Base-by-base conservation (phyloP, 2,888 invertebrate genomes). In the Parascotia fuliginaria region DNA sequence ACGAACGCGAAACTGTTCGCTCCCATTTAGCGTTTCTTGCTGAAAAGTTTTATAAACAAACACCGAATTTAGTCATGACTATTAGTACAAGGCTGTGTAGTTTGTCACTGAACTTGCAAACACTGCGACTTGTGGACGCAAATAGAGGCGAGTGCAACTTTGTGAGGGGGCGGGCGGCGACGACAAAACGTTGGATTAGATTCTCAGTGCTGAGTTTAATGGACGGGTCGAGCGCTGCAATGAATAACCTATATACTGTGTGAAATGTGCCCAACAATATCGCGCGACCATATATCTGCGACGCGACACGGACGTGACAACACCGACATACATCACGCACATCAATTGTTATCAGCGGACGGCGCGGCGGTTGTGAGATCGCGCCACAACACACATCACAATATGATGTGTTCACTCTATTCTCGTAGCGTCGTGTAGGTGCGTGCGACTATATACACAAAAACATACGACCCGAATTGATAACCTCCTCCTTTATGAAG, bases 151-250 rank as follows among this genome's bases (percentile, higher is more conserved):
- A 36, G 9, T 5, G 11, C n/a, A 12, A 19, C 19, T 11, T n/a
- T 9, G 34, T 1, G 28, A 12, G 24, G 24, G 1, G 24, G 24
- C 24, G 24, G 7, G 24, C 1, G 1, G 28, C 27, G 32, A 22
- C 16, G 36, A 28, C 29, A 36, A 29, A 37, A 11, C 28, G 41
- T 24, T 14, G 29, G 28, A 36, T 47, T 41, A 36, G 34, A 36
- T 24, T 36, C 37, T 51, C 49, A 29, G 39, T 31, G 52, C 40
- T 19, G 37, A 42, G 15, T 50, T 50, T 39, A 33, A 38, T 37
- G 42, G 55, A 50, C 42, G 42, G n/a, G 33, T 33, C 42, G 28
- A 36, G n/a, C n/a, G n/a, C n/a, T n/a, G n/a, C n/a, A n/a, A n/a
- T n/a, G n/a, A n/a, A n/a, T n/a, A n/a, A n/a, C n/a, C n/a, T n/a